These are phyloP conservation scores for Uropetala carovei DNA, from an alignment of 2,888 invertebrate species.

Conservation along the genomic window DNA sequence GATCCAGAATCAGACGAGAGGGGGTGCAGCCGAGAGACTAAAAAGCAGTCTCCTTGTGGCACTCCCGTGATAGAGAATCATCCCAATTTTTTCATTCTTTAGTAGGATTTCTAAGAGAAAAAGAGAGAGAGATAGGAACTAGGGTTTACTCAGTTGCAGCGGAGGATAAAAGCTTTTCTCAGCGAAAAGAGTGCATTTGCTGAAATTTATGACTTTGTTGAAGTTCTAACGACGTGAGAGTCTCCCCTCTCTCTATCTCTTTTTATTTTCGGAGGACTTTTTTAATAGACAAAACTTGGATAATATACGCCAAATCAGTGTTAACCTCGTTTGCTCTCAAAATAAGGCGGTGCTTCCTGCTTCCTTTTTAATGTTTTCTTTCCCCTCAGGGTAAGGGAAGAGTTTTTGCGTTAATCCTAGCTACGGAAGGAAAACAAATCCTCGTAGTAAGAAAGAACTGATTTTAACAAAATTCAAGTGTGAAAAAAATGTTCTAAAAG, in stretches of 20 bases:
- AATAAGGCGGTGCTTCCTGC: not conserved
- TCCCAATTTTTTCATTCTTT: not conserved
- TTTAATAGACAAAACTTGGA: not conserved
- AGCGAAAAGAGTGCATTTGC: not conserved
- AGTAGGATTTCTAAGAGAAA: not conserved
- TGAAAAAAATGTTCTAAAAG: too few relatives aligned
- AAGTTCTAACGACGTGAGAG: not conserved
- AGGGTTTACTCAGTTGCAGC: not conserved
- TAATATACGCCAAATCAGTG: not conserved
- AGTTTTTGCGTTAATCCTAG: too few relatives aligned
- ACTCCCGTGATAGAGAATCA: not conserved
- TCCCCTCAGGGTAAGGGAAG: too few relatives aligned
- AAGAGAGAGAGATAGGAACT: not conserved
- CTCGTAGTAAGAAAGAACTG: too few relatives aligned
- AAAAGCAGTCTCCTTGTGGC: not conserved
- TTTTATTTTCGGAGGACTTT: not conserved
- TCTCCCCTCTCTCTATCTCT: not conserved
- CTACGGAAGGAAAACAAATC: too few relatives aligned
- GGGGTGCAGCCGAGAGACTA: not conserved
- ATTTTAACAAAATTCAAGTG: too few relatives aligned
- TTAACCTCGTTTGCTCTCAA: not conserved
- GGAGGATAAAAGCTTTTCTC: not conserved
- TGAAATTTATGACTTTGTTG: not conserved
- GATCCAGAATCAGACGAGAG: not conserved
- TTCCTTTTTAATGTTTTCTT: too few relatives aligned